These are phyloP conservation scores for Acipenser transmontanus DNA, from an alignment of 2,797 vertebrate genomes.

Conservation along the genomic window DNA sequence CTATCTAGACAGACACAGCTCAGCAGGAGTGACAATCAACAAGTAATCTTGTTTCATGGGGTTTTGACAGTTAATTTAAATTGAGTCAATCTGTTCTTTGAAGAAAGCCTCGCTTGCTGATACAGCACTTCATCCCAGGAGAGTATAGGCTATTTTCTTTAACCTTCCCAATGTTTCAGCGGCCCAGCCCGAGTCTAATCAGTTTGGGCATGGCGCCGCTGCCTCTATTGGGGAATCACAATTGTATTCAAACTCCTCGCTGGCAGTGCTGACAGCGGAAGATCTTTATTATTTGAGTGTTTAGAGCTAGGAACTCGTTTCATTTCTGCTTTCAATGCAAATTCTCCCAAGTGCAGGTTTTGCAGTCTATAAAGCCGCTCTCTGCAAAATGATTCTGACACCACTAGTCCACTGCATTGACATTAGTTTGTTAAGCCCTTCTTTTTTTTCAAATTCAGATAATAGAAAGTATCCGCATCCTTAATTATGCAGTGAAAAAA, in stretches of 20 bases:
- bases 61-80: conserved; percentile 20
- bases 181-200: conserved; percentile 22
- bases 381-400: too few relatives aligned
- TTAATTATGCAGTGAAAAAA: too few relatives aligned
- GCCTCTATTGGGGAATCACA: conserved; percentile 29
- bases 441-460: too few relatives aligned
- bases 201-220: conserved; percentile 21
- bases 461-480: too few relatives aligned
- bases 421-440: too few relatives aligned
- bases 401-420: too few relatives aligned
- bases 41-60: conserved; percentile 16
- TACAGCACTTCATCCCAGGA: conserved; percentile 2
- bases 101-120: conserved; percentile 15
- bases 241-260: conserved; percentile 28
- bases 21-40: conserved; percentile 24
- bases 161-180: conserved; percentile 14
- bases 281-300: too few relatives aligned
- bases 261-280: conserved; percentile 24
- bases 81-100: conserved; percentile 19
- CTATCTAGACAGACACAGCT: neutral
- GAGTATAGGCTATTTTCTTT: conserved; percentile 30
- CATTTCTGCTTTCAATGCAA: too few relatives aligned
- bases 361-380: too few relatives aligned
- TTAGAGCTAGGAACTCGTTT: too few relatives aligned
- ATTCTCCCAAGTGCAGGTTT: too few relatives aligned